Conservation (phyloP, 2,888 invertebrate genomes). For the Lasius platythorax region DNA sequence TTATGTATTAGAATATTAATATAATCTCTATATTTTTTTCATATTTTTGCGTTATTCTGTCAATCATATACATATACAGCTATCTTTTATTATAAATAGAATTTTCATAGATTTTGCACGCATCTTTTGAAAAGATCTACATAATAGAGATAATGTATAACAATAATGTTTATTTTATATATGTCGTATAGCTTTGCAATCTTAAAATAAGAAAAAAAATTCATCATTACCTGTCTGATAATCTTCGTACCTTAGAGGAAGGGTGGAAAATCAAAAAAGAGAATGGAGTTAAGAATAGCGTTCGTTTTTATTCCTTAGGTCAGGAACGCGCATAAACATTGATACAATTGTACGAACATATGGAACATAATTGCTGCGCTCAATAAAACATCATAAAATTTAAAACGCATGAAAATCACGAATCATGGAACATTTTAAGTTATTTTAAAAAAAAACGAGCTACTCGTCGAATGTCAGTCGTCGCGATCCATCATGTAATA, state of each 20-base stretch:
- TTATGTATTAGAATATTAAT: neutral
- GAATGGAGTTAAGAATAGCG: slow-evolving; percentile 66
- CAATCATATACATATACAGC: no score
- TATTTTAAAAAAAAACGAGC: neutral
- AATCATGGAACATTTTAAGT: neutral
- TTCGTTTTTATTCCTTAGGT: slow-evolving; percentile 69
- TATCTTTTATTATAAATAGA: neutral
- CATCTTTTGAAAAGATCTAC: neutral
- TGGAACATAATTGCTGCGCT: slow-evolving; percentile 46
- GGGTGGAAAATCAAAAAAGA: neutral
- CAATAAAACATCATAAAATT: slow-evolving; percentile 26
- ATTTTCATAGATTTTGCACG: neutral
- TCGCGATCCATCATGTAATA: neutral
- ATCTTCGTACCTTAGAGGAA: neutral
- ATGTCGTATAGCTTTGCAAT: neutral
- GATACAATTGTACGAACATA: slow-evolving; percentile 58
- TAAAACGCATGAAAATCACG: neutral
- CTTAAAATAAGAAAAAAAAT: neutral
- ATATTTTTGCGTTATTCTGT: neutral
- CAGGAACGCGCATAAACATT: slow-evolving; percentile 65
- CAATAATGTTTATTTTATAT: neutral
- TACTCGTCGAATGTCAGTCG: neutral
- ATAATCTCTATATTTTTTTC: neutral
- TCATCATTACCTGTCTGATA: neutral
- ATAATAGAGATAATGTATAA: neutral